phyloP scores from a whole-genome alignment of 2,797 vertebrate species.

The Monodelphis domestica region DNA sequence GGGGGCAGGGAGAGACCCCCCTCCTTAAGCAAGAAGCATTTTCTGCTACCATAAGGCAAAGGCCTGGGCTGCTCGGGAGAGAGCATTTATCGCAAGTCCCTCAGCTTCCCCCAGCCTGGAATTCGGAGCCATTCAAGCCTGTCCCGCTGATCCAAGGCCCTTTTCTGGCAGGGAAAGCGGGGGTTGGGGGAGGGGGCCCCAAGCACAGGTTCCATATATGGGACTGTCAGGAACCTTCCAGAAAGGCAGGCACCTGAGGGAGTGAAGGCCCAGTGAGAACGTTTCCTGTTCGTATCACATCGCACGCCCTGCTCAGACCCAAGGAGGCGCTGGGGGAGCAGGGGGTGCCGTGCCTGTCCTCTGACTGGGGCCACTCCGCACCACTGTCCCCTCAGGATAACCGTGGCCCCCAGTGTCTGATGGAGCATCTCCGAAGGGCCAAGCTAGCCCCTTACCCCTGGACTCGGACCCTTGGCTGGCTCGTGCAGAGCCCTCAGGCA shows the following conservation, averaged over 20 bases:
- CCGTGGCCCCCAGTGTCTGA: too few species aligned
- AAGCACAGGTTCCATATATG: background rate
- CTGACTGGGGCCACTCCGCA: too few species aligned
- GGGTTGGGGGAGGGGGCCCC: background rate
- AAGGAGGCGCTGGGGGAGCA: background rate
- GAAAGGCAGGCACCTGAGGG: background rate
- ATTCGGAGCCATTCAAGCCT: background rate
- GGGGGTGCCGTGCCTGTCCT: background rate
- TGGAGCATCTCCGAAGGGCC: too few species aligned
- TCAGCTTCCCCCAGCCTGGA: background rate
- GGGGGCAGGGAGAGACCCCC: background rate
- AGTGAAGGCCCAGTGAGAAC: background rate
- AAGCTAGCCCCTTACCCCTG: background rate
- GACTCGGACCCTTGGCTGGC: background rate
- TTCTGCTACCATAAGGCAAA: background rate
- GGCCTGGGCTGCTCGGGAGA: background rate
- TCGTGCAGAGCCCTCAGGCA: accelerated
- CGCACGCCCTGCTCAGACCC: too few species aligned
- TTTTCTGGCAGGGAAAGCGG: background rate
- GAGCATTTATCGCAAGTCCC: background rate
- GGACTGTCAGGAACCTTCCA: background rate
- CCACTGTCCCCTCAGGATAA: background rate
- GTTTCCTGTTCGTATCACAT: too few species aligned
- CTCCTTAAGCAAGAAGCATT: background rate
- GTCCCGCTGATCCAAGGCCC: background rate